Percentiles rank a stretch among this genome's conserved stretches.
Evolutionary conservation across 1,140 invertebrate genomes (phyloP).

Genomic region (Drosophila punjabiensis): DNA sequence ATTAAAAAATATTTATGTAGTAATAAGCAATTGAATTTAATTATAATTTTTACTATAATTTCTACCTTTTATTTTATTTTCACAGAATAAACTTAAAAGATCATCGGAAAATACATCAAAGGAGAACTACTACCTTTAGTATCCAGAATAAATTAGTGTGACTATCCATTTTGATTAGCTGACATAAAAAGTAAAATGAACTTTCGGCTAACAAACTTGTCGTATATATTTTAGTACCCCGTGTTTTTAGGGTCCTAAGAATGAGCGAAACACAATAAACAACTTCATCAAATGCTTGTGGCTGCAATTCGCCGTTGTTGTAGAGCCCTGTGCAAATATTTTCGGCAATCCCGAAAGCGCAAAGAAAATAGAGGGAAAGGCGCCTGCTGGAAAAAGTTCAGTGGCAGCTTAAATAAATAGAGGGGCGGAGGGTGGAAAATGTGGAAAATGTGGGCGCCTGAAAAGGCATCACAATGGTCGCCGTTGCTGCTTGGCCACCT

Average conservation of each 20-base stretch:
- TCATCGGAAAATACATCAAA: too few relatives aligned
- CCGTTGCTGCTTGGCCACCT: slow-evolving; percentile 40
- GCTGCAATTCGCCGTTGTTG: slow-evolving; percentile 40
- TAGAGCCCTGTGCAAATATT: slow-evolving; percentile 60
- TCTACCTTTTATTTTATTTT: too few relatives aligned
- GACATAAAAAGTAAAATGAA: slow-evolving; percentile 11
- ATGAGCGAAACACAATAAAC: slow-evolving; percentile 49
- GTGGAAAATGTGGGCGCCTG: slow-evolving; percentile 9
- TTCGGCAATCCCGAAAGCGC: slow-evolving; percentile 61
- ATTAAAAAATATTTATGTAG: too few relatives aligned
- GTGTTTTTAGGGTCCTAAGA: slow-evolving; percentile 13
- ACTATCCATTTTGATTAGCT: background rate
- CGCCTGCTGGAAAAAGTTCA: slow-evolving; percentile 43
- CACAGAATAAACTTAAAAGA: too few relatives aligned
- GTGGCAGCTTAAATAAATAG: slow-evolving; percentile 72
- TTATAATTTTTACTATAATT: background rate
- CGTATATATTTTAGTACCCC: slow-evolving; percentile 7
- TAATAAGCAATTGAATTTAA: too few relatives aligned
- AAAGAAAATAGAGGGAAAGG: slow-evolving; percentile 58
- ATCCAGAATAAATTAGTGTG: background rate
- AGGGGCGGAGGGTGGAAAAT: slow-evolving; percentile 6
- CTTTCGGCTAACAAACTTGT: background rate
- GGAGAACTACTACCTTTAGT: background rate
- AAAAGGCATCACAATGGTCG: slow-evolving; percentile 43
- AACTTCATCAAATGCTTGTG: slow-evolving; percentile 76